Evolutionary conservation across 2,888 invertebrate genomes (phyloP), one percentile per base, ranked within the genome.

Genomic region (Chouioia cunea): DNA sequence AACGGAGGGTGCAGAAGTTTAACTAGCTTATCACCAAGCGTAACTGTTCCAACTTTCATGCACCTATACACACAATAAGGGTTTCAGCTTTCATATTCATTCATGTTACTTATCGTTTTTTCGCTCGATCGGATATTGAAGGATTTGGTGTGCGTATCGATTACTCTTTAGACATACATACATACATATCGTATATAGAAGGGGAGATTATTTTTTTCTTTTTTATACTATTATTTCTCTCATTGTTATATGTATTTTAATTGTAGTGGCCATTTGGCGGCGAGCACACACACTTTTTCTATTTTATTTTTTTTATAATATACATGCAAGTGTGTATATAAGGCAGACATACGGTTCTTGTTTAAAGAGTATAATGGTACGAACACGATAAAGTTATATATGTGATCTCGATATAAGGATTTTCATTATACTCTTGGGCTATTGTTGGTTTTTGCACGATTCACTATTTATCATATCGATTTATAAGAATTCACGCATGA

Each of bases 191-290:
- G 16, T n/a, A n/a, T 22, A 22, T 44, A 46, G 20, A 20, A 53
- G 52, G 20, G 14, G 20, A 18, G 20, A 2, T 46, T 22, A 27
- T 16, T 14, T 18, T 36, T 16, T 43, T 6, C n/a, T 53, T 18
- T 10, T 52, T 2, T 36, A 14, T 16, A 44, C 36, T 27, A 27
- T 27, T 27, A n/a, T 20, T 20, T 10, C 20, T 18, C 12, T 8
- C n/a, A 59, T 59, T 65, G 53, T 63, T 52, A n/a, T 20, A 18
- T 36, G 18, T 43, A 59, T 48, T 68, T 68, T 71, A 71, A 68
- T 71, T 56, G 68, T 60, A 48, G 23, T 54, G 57, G 62, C 67
- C 65, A 69, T 72, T 68, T 57, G 68, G 63, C 60, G 16, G 53
- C 47, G 3, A 4, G 27, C 3, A 6, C 27, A 36, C 36, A 53